Conservation (phyloP, 1,140 invertebrate species). For the Micrasema minimum region DNA sequence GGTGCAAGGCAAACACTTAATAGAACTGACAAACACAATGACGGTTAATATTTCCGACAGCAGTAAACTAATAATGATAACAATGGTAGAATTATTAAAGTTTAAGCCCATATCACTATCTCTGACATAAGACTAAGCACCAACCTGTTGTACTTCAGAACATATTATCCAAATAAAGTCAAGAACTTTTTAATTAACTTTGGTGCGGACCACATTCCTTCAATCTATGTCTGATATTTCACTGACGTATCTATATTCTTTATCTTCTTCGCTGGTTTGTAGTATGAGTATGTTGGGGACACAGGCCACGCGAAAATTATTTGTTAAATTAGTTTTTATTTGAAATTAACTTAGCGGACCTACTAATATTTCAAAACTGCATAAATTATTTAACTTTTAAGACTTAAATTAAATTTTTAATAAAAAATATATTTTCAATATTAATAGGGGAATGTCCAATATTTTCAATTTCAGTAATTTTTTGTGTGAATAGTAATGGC, state of each 20-base stretch:
- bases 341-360: no score
- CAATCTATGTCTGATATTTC: slow-evolving; percentile 45
- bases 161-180: slow-evolving; percentile 35
- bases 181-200: slow-evolving; percentile 49
- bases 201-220: slow-evolving; percentile 41
- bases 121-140: slow-evolving; percentile 32
- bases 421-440: no score
- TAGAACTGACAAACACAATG: slow-evolving; percentile 24
- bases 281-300: neutral
- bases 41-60: slow-evolving; percentile 6
- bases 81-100: slow-evolving; percentile 2
- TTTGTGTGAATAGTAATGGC: no score
- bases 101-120: slow-evolving; percentile 33
- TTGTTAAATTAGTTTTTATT: no score
- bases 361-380: no score
- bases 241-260: slow-evolving; percentile 37
- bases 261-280: neutral
- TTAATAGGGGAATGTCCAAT: no score
- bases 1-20: neutral
- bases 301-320: neutral
- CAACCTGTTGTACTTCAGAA: slow-evolving; percentile 28
- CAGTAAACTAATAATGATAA: slow-evolving; percentile 1
- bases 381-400: no score
- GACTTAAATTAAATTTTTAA: no score
- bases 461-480: no score